Evolutionary conservation across 2,113 vertebrate species (phyloP).

Genomic region (Varanus salvator): DNA sequence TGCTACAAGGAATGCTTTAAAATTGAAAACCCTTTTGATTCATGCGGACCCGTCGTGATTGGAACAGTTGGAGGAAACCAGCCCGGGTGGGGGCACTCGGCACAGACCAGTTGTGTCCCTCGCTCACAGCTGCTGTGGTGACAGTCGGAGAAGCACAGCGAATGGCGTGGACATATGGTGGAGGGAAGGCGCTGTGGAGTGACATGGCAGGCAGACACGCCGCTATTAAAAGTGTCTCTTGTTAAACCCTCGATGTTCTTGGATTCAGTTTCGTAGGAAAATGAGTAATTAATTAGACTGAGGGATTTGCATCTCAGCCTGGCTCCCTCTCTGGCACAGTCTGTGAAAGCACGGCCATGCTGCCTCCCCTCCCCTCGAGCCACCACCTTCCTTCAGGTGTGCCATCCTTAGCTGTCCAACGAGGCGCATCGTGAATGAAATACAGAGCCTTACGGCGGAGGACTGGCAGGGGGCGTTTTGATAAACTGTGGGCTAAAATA

Average conservation of each 20-base stretch:
- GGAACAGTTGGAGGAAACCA: not conserved
- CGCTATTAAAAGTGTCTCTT: slow-evolving; percentile 20
- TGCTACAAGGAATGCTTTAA: not conserved
- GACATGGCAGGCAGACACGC: not conserved
- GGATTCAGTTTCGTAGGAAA: slow-evolving; percentile 35
- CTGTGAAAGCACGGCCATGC: slow-evolving; percentile 37
- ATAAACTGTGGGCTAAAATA: not conserved
- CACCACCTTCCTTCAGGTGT: slow-evolving; percentile 9
- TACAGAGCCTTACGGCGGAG: not conserved
- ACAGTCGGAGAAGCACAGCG: not conserved
- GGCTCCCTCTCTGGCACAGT: slow-evolving; percentile 38
- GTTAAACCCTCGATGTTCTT: slow-evolving; percentile 37
- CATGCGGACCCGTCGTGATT: not conserved
- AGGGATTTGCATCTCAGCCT: slow-evolving; percentile 42
- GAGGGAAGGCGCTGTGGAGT: slow-evolving; percentile 5
- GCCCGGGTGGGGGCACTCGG: not conserved
- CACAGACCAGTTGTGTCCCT: not conserved
- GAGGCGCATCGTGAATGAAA: not conserved
- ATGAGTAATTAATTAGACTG: slow-evolving; percentile 43
- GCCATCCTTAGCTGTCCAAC: not conserved
- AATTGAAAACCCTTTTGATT: not conserved
- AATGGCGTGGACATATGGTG: slow-evolving; percentile 9
- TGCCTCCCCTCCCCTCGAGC: slow-evolving; percentile 2
- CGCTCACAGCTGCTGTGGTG: slow-evolving; percentile 42
- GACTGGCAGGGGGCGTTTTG: not conserved